These are phyloP conservation scores for Falco concolor DNA, from an alignment of 2,797 vertebrate species.

Conservation along the genomic window DNA sequence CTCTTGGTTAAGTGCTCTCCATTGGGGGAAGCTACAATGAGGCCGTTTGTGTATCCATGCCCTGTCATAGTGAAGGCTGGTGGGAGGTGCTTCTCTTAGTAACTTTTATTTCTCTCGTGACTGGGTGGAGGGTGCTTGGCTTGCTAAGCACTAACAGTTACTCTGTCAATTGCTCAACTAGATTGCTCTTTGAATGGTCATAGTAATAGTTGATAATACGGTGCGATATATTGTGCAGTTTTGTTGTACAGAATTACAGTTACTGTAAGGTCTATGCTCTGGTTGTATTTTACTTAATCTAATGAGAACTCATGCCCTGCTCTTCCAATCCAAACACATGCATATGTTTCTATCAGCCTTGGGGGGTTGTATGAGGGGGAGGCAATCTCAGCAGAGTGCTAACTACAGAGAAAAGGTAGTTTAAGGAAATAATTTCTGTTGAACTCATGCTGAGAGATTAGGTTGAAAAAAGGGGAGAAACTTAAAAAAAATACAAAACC, in stretches of 20 bases:
- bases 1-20: not conserved
- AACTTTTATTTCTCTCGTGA: not conserved
- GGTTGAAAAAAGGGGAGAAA: not conserved
- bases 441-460: not conserved
- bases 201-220: not conserved
- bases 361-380: not conserved
- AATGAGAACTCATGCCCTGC: not conserved
- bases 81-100: not conserved
- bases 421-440: not conserved
- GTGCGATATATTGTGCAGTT: not conserved
- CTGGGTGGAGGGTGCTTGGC: not conserved
- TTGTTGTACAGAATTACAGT: not conserved
- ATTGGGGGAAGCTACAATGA: not conserved
- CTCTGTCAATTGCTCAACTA: not conserved
- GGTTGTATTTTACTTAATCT: not conserved
- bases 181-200: not conserved
- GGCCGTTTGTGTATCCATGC: fast-evolving
- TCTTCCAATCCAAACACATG: not conserved
- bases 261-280: not conserved
- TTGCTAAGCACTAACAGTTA: not conserved
- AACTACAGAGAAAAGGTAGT: not conserved
- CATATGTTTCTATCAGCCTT: not conserved
- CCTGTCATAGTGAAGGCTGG: no score
- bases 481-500: not conserved
- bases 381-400: not conserved